Conservation (phyloP, 2,888 invertebrate species). For the Pachydiplax longipennis region DNA sequence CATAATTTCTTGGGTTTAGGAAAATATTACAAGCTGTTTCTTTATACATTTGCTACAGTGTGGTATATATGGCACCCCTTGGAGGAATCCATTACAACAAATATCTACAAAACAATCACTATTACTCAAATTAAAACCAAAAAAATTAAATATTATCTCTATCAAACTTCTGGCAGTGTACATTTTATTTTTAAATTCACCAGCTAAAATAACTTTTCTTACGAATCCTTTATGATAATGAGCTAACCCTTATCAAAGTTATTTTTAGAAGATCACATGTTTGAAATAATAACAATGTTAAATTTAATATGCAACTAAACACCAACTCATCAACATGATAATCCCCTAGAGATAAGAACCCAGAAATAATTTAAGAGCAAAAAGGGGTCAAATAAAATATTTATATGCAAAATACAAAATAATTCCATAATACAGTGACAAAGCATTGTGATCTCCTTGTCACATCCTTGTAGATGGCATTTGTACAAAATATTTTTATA, state of each 20-base stretch:
- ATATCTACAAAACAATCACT: conserved; percentile 43
- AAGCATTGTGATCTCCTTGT: conserved; percentile 26
- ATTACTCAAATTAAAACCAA: conserved; percentile 23
- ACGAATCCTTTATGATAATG: neutral
- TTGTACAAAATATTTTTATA: conserved; percentile 14
- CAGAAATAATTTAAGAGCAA: conserved; percentile 15
- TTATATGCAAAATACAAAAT: conserved; percentile 9
- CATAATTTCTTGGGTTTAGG: conserved; percentile 14
- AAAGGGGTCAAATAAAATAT: conserved; percentile 32
- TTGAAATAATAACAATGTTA: neutral
- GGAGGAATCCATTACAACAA: conserved; percentile 35
- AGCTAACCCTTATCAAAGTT: neutral
- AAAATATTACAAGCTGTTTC: conserved; percentile 42
- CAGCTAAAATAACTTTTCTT: conserved; percentile 25
- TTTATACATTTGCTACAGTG: conserved; percentile 43
- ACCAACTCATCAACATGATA: neutral
- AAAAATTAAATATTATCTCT: conserved; percentile 28
- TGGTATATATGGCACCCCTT: conserved; percentile 40
- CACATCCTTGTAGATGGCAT: conserved; percentile 12
- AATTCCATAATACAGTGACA: conserved; percentile 34
- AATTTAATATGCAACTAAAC: neutral
- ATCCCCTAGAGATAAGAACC: conserved; percentile 7
- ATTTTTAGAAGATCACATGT: conserved; percentile 14
- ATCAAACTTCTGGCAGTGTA: conserved; percentile 41
- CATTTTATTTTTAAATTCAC: conserved; percentile 9